Percentiles rank a stretch among this genome's conserved stretches.
phyloP scores from a whole-genome alignment of 1,140 invertebrate species.

The Halesus radiatus region DNA sequence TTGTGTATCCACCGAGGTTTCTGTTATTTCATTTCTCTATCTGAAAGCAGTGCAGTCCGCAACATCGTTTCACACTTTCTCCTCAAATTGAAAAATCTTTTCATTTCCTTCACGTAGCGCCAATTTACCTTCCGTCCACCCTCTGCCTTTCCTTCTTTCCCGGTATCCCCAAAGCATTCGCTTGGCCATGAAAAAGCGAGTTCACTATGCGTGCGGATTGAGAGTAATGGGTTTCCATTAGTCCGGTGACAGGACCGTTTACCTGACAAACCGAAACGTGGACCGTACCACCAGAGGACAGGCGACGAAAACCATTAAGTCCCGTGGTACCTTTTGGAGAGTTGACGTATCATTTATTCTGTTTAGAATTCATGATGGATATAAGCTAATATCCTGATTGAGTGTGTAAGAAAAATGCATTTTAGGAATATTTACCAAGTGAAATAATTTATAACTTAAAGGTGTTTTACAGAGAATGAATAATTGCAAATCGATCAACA shows the following conservation, averaged over 20 bases:
- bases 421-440: no score
- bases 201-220: slow-evolving; percentile 37
- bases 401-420: no score
- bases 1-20: no score
- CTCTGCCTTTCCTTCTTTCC: not conserved
- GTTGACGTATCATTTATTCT: slow-evolving; percentile 19
- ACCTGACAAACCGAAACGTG: slow-evolving; percentile 30
- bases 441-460: no score
- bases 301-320: slow-evolving; percentile 34
- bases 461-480: no score
- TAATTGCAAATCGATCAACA: no score
- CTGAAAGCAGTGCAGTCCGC: not conserved
- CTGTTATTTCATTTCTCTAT: no score
- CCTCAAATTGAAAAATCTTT: slow-evolving; percentile 38
- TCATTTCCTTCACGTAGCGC: slow-evolving; percentile 37
- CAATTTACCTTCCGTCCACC: slow-evolving; percentile 20
- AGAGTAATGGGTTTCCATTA: slow-evolving; percentile 45
- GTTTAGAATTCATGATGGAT: not conserved
- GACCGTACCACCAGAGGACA: not conserved
- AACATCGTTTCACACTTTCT: slow-evolving; percentile 21
- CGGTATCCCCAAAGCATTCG: not conserved
- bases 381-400: no score
- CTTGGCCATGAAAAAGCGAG: slow-evolving; percentile 38
- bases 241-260: slow-evolving; percentile 13
- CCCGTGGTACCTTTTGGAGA: not conserved